phyloP scores from a whole-genome alignment of 1,140 invertebrate genomes.

The Meteorus sp. region DNA sequence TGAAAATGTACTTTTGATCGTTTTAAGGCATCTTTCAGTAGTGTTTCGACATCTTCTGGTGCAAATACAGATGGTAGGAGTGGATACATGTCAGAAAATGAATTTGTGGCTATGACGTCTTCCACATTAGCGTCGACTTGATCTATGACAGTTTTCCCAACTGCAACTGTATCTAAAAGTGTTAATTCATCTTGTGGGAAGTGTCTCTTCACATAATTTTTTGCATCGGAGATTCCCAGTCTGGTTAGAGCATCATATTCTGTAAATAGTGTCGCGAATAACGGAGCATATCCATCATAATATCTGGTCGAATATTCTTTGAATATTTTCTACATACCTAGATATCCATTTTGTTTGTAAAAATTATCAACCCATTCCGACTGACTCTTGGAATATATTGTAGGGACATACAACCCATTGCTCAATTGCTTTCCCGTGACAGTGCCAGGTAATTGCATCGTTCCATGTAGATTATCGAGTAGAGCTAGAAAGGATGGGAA shows the following conservation, averaged over 20 bases:
- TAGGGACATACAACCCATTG: slow-evolving; percentile 84
- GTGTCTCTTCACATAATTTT: slow-evolving; percentile 78
- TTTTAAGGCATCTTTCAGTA: slow-evolving; percentile 70
- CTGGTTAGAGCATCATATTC: slow-evolving; percentile 90
- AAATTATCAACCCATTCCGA: slow-evolving; percentile 90
- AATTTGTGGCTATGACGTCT: slow-evolving; percentile 74
- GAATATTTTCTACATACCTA: slow-evolving; percentile 61
- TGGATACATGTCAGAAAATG: slow-evolving; percentile 78
- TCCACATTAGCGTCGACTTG: slow-evolving; percentile 83
- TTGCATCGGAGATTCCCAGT: slow-evolving; percentile 85
- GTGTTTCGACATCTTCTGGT: slow-evolving; percentile 72
- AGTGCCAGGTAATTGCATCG: slow-evolving; percentile 73
- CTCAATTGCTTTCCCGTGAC: slow-evolving; percentile 75
- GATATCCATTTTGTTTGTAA: slow-evolving; percentile 92
- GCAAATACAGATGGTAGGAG: slow-evolving; percentile 80
- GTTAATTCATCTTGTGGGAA: slow-evolving; percentile 73
- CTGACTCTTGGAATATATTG: slow-evolving; percentile 83
- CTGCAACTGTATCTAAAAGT: slow-evolving; percentile 76
- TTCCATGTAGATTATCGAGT: slow-evolving; percentile 67
- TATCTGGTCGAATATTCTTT: not conserved
- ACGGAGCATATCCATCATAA: slow-evolving; percentile 14
- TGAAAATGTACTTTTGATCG: slow-evolving; percentile 46
- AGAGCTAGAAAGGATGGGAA: slow-evolving; percentile 58
- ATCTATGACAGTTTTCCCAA: slow-evolving; percentile 73
- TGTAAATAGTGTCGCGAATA: slow-evolving; percentile 44